Base-by-base conservation (phyloP, 1,140 invertebrate species). In the Chlorops oryzae region DNA sequence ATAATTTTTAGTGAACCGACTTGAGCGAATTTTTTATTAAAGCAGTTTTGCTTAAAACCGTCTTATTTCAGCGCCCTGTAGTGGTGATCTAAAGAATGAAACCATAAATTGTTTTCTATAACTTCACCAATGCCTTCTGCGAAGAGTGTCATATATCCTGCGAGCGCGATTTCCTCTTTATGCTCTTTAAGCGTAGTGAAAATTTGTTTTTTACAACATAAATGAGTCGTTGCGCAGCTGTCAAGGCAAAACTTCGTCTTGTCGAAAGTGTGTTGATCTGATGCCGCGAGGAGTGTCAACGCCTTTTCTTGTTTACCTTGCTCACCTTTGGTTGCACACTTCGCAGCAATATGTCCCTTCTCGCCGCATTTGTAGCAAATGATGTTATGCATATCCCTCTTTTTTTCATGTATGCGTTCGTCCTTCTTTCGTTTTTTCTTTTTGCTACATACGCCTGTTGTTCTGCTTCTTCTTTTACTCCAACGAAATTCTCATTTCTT, bases 181-280 rank as follows among this genome's bases (percentile, higher is more conserved):
- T 43, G 41, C 12, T 43, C 9, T 20, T 43, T 5, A 43, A 43
- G 23, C 12, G 18, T 43, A 21, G 13, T 17, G 17, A 43, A 43
- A 9, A 9, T 9, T 5, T 18, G 12, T 32, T 34, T 46, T 12
- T 47, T 39, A 18, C 20, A 24, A 27, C 50, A 52, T 27, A 52
- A 47, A 42, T 47, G 50, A n/a, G 35, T 35, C 15, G 50, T 46
- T 7, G 48, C 40, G 10, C 50, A 42, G 3, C 43, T 52, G 37
- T 47, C 50, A 12, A 52, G 13, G 20, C 38, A 47, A 42, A 35
- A 52, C 5, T 34, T 40, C 37, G 21, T 24, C 13, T 37, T 17
- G n/a, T n/a, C n/a, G 3, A 28, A 13, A n/a, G 2, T 15, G 9
- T 37, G 13, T 34, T 21, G 38, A 20, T 20, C 24, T 35, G 12